Evolutionary conservation across 2,888 invertebrate species (phyloP).

Genomic region (Gonocerus acuteangulatus): DNA sequence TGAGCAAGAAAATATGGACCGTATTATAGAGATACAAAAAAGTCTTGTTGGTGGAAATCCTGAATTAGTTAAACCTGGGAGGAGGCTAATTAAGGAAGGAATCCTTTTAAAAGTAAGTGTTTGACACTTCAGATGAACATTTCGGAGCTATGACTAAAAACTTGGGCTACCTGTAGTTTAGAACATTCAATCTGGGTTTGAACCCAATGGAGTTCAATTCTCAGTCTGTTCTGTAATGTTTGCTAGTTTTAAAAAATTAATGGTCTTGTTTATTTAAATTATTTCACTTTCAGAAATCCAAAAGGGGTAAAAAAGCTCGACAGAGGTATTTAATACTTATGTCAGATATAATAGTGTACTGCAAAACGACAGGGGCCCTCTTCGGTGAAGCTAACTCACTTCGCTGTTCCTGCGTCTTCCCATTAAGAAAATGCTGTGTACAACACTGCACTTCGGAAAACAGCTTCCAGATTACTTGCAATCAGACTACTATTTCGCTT

Average conservation of each 20-base stretch:
- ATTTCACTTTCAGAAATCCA: constrained; percentile 40
- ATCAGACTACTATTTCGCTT: constrained; percentile 51
- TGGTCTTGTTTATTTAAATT: too few species aligned
- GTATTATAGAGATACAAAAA: constrained; percentile 59
- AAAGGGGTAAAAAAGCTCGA: constrained; percentile 40
- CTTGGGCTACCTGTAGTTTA: too few species aligned
- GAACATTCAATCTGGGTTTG: too few species aligned
- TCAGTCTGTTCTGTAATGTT: neutral
- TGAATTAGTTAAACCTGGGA: constrained; percentile 58
- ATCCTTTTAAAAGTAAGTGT: constrained; percentile 50
- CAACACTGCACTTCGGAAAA: constrained; percentile 51
- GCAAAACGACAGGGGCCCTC: constrained; percentile 54
- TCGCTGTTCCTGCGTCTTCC: constrained; percentile 59
- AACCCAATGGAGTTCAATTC: neutral
- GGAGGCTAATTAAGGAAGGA: constrained; percentile 63
- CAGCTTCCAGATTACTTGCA: constrained; percentile 54
- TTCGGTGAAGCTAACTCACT: constrained; percentile 53
- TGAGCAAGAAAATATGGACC: constrained; percentile 64
- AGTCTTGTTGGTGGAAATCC: constrained; percentile 55
- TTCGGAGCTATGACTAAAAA: too few species aligned
- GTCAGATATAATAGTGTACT: constrained; percentile 66
- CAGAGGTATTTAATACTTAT: constrained; percentile 62
- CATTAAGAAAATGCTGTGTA: constrained; percentile 61
- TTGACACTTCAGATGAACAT: neutral
- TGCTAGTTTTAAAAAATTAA: neutral